Evolutionary conservation across 2,113 vertebrate species (phyloP), one percentile per base, ranked within the genome.

Genomic region (Colaptes auratus): DNA sequence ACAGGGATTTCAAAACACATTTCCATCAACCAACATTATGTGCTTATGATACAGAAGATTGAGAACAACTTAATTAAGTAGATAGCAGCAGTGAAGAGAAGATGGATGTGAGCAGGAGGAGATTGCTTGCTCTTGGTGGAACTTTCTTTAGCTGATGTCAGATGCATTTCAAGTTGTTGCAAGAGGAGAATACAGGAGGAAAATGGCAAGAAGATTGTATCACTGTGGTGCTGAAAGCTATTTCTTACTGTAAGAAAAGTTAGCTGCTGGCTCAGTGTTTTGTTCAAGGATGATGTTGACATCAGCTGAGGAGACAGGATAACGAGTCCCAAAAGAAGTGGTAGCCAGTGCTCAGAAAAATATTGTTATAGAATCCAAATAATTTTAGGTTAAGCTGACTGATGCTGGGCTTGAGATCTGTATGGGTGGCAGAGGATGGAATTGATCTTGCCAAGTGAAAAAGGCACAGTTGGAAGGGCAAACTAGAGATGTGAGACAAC

Each of bases 31-130:
- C 65, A 91, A 31, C 44, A 36, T 95, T 71, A 89, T 81, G 63
- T 92, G 76, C 58, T 91, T 97, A 88, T 89, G 69, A 80, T 86
- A 90, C 58, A 95, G 82, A 95, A 92, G 88, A 95, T 36, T 90
- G 91, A 90, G 66, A 94, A 94, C 0, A 4, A 86, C 88, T 95
- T 93, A 95, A 93, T 93, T 96, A 88, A 82, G 73, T 86, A 86
- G 91, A 78, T 72, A 90, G 93, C 48, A 89, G 58, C 85, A 78
- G 72, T 75, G 73, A 88, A 35, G 74, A 92, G 74, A 81, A 84
- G 69, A 88, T 35, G 56, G 64, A 89, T 88, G 65, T 16, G 35
- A 87, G 84, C 64, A 93, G 67, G 35, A 92, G 65, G 73, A 92
- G 91, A 75, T 65, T 58, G n/a, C 44, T 71, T 56, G 25, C n/a